A percentile compares a stretch with the other conserved stretches of the same genome.
These are phyloP conservation scores for Polypedilum vanderplanki DNA, from an alignment of 1,140 invertebrate genomes.

Conservation along the genomic window DNA sequence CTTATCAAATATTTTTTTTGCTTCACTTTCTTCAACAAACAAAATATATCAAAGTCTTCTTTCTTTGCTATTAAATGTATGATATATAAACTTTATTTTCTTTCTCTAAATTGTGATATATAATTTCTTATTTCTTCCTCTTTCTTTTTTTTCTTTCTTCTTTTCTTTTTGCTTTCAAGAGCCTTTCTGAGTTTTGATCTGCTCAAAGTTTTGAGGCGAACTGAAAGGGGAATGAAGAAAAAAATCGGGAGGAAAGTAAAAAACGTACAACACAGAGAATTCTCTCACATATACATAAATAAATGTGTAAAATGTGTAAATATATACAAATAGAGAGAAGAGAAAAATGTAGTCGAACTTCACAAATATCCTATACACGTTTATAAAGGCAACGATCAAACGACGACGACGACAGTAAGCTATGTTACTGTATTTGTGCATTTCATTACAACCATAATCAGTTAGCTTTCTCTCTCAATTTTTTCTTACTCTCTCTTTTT, in stretches of 20 bases:
- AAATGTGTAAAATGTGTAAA: not conserved
- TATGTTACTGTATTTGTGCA: not conserved
- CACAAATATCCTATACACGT: not conserved
- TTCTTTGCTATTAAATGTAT: not conserved
- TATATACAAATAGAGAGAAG: not conserved
- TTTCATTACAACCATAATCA: not conserved
- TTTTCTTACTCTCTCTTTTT: not conserved
- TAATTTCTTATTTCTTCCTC: not conserved
- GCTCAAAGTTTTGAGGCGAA: conserved; percentile 11
- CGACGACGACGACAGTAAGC: not conserved
- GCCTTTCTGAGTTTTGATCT: not conserved
- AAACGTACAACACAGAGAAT: not conserved
- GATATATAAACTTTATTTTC: not conserved
- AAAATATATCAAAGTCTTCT: conserved; percentile 16
- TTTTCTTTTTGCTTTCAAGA: too few species aligned
- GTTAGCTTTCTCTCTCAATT: not conserved
- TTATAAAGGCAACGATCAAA: not conserved
- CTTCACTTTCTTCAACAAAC: not conserved
- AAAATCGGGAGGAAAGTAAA: conserved; percentile 1
- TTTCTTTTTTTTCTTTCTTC: too few species aligned
- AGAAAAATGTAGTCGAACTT: not conserved
- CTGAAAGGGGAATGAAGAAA: not conserved
- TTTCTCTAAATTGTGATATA: conserved; percentile 1
- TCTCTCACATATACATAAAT: not conserved
- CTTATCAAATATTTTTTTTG: not conserved